Evolutionary conservation across 2,797 vertebrate species (phyloP).

Genomic region (Geotrypetes seraphini): DNA sequence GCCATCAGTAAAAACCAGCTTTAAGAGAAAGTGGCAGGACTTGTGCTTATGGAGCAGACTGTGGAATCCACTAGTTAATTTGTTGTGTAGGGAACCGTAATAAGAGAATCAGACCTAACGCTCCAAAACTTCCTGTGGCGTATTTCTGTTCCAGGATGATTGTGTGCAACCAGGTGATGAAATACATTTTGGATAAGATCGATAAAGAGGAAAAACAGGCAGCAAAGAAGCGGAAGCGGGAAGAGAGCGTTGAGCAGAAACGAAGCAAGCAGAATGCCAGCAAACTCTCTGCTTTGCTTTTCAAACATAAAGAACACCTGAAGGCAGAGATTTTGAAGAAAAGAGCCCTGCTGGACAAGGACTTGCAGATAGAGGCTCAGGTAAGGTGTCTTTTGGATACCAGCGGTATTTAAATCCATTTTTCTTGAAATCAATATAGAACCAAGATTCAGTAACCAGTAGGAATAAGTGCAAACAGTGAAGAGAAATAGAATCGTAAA

Average conservation of each 20-base stretch:
- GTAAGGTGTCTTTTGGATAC: conserved; percentile 52
- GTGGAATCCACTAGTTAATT: no score
- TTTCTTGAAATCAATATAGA: no score
- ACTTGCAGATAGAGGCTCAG: conserved; percentile 89
- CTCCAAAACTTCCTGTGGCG: no score
- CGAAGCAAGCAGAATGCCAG: conserved; percentile 80
- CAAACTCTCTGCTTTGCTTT: conserved; percentile 84
- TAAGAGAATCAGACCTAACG: no score
- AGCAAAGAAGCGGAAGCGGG: conserved; percentile 81
- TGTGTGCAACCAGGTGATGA: conserved; percentile 97
- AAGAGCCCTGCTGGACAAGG: conserved; percentile 86
- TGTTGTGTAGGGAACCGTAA: no score
- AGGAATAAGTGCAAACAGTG: no score
- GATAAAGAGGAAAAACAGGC: conserved; percentile 91
- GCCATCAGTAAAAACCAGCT: no score
- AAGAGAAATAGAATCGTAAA: no score
- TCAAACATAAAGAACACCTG: conserved; percentile 90
- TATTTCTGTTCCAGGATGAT: conserved; percentile 82
- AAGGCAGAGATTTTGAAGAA: conserved; percentile 93
- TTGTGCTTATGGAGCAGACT: no score
- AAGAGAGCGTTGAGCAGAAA: conserved; percentile 90
- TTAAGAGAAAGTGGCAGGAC: no score
- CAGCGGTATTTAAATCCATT: no score
- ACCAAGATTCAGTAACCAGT: no score
- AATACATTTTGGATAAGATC: conserved; percentile 93